Evolutionary conservation across 2,113 vertebrate genomes (phyloP).

Genomic region (Rhegmatorhina hoffmannsi): DNA sequence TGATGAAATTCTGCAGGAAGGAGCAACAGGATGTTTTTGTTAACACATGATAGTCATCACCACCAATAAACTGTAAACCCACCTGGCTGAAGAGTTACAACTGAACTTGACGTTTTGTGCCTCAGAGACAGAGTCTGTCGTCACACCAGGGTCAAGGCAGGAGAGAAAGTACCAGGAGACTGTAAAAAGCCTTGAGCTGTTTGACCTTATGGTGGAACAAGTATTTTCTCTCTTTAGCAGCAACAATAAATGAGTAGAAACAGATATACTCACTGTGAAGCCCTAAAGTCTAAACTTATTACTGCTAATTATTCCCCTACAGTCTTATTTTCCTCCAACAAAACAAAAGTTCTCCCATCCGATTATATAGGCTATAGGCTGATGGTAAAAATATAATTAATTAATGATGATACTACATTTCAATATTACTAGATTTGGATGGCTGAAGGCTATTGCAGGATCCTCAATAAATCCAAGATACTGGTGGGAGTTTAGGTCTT

Average conservation of each 20-base stretch:
- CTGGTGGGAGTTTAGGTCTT: background rate
- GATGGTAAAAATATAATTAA: background rate
- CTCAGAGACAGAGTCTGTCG: background rate
- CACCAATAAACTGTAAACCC: background rate
- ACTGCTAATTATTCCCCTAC: background rate
- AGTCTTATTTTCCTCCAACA: background rate
- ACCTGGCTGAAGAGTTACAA: background rate
- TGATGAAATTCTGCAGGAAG: background rate
- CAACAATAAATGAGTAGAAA: background rate
- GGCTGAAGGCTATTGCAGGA: background rate
- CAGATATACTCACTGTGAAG: background rate
- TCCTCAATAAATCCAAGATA: background rate
- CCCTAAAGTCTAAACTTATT: background rate
- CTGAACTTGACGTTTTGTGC: background rate
- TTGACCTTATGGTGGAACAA: background rate
- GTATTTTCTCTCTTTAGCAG: background rate
- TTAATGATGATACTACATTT: background rate
- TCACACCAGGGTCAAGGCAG: background rate
- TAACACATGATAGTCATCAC: background rate
- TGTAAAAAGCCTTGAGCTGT: background rate
- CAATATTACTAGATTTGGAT: background rate
- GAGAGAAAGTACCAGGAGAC: background rate
- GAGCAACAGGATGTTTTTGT: background rate
- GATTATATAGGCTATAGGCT: background rate
- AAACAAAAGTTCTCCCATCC: background rate